phyloP scores from a whole-genome alignment of 1,140 invertebrate species.

The Tribolium castaneum region DNA sequence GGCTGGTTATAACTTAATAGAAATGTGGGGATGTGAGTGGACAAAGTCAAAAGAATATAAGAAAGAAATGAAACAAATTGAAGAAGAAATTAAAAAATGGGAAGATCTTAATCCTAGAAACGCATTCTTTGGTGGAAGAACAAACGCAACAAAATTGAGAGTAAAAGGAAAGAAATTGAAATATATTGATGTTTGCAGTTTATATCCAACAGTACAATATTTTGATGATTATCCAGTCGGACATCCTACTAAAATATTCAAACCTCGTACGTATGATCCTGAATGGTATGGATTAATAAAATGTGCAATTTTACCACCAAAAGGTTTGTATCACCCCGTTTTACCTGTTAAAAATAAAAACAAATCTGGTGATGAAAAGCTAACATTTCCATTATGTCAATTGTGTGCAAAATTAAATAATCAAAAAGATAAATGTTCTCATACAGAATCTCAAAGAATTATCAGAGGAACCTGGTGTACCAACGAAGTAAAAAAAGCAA shows the following conservation, averaged over 20 bases:
- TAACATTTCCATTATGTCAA: constrained; percentile 16
- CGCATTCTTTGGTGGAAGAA: too few species aligned
- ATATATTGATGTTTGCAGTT: too few species aligned
- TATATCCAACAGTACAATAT: too few species aligned
- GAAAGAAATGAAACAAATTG: too few species aligned
- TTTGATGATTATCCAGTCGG: too few species aligned
- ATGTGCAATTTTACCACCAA: constrained; percentile 46
- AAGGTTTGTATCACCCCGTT: constrained; percentile 42
- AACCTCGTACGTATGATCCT: constrained; percentile 32
- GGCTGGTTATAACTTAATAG: too few species aligned
- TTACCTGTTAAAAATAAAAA: constrained; percentile 41
- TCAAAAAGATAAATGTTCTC: constrained; percentile 5
- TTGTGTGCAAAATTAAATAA: constrained; percentile 12
- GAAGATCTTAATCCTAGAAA: too few species aligned
- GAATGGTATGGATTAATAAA: constrained; percentile 43
- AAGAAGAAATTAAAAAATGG: too few species aligned
- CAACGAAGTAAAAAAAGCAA: constrained; percentile 3
- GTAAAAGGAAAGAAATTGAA: too few species aligned
- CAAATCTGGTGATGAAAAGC: constrained; percentile 28
- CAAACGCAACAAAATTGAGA: too few species aligned
- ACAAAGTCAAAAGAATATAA: too few species aligned
- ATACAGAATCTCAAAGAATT: constrained; percentile 12
- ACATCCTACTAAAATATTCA: constrained; percentile 13
- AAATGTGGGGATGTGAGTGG: too few species aligned
- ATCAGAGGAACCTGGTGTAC: constrained; percentile 15